Evolutionary conservation across 2,888 invertebrate genomes (phyloP).

Genomic region (Parnassius mnemosyne): DNA sequence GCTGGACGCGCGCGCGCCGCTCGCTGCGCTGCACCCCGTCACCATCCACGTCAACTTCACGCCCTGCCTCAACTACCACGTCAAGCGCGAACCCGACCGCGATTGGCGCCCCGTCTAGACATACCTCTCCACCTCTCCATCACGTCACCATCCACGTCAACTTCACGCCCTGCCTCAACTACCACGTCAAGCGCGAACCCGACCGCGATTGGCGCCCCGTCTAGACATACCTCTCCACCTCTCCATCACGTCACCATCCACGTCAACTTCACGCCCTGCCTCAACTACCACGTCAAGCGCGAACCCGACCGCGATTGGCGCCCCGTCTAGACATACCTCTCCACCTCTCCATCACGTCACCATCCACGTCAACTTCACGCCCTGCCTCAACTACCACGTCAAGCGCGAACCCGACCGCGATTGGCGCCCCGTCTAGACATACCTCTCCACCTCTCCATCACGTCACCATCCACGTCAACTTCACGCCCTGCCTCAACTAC

Average conservation of each 20-base stretch:
- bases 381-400: neutral
- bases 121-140: slow-evolving; percentile 82
- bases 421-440: no score
- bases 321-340: no score
- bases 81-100: slow-evolving; percentile 61
- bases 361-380: neutral
- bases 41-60: slow-evolving; percentile 93
- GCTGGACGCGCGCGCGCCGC: slow-evolving; percentile 76
- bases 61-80: slow-evolving; percentile 65
- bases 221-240: no score
- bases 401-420: neutral
- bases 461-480: neutral
- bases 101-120: slow-evolving; percentile 49
- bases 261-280: neutral
- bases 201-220: slow-evolving; percentile 52
- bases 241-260: no score
- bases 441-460: no score
- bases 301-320: neutral
- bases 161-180: slow-evolving; percentile 79
- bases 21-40: slow-evolving; percentile 88
- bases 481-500: neutral
- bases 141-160: slow-evolving; percentile 95
- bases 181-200: slow-evolving; percentile 64
- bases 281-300: neutral
- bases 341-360: no score